Evolutionary conservation across 2,888 invertebrate genomes (phyloP), one percentile per base, ranked within the genome.

Genomic region (Drosophila merina): DNA sequence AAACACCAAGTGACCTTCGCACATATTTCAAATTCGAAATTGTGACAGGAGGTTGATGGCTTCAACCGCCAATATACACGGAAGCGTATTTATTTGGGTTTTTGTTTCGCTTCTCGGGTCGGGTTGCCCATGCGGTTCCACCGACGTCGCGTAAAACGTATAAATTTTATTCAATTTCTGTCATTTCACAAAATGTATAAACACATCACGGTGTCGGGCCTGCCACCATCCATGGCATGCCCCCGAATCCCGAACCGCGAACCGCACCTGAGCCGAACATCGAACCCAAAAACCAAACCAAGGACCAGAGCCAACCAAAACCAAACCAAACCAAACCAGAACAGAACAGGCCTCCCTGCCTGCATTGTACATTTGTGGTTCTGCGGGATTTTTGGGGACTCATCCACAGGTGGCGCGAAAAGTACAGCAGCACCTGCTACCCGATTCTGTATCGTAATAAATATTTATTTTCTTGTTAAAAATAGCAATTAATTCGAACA

Each of bases 111-210:
- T 38, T 64, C 70, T 56, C 59, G 38, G 33, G 47, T 36, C 50
- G 48, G 74, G 64, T 68, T 76, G 72, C 72, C 73, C 58, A 63
- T 72, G 81, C 64, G 77, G 81, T 75, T 74, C 40, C 69, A 57
- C 60, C 67, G 47, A 50, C 63, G 60, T 30, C 54, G 69, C 54
- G 47, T 45, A 57, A 62, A 57, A 74, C 77, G 72, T 78, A 84
- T 79, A 86, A 77, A 85, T 85, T 86, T 82, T 78, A 85, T 85
- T 85, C 82, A 85, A 86, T 85, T 84, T 86, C 76, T 78, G 86
- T 86, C 86, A 84, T 86, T 82, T 79, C 74, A 40, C 70, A 79
- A 75, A 82, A 84, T 78, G 74, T 82, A 85, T 84, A 85, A 85
- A 85, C 85, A 85, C 82, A 84, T 85, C 86, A 84, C 76, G 78